Base-by-base conservation (phyloP, 2,797 vertebrate species). In the Periophthalmus magnuspinnatus region DNA sequence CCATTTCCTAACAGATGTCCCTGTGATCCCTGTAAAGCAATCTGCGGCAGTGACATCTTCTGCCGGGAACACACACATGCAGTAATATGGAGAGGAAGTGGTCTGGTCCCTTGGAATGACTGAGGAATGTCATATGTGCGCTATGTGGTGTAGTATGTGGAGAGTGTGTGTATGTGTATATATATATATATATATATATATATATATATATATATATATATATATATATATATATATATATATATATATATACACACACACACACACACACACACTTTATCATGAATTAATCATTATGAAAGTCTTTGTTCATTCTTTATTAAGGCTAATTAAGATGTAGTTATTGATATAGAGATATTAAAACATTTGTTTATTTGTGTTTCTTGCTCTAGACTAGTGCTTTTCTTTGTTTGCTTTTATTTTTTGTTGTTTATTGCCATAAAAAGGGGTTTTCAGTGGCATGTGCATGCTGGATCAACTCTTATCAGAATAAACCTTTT, bases 1-100 rank as follows among this genome's bases (percentile, higher is more conserved):
- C 86, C 84, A 84, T 86, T 93, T 93, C 91, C 79, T 93, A 93
- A 89, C 94, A 94, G 94, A 94, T 93, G 91, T 90, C 85, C 79
- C 81, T 84, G 80, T 90, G 93, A 93, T 93, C 91, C 89, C 78
- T 91, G 92, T 92, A 93, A 94, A 93, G 81, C 86, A 92, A 92
- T 94, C 90, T 90, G 78, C 71, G 72, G 83, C 81, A 88, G 85
- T 92, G 91, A 91, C 70, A 63, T 89, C 86, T 86, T 90, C 91
- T 90, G 75, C 88, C 89, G 88, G 91, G 90, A 91, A 83, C 77
- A 79, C 82, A 76, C 86, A 77, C 81, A 84, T 69, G 60, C 80
- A 86, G 81, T 84, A 81, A 82, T 77, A 65, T 72, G 80, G 83
- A 8, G 74, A 76, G 76, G 76, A 87, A 92, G 81, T 78, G 84